phyloP scores from a whole-genome alignment of 2,797 vertebrate species.

The Bradypodion pumilum region DNA sequence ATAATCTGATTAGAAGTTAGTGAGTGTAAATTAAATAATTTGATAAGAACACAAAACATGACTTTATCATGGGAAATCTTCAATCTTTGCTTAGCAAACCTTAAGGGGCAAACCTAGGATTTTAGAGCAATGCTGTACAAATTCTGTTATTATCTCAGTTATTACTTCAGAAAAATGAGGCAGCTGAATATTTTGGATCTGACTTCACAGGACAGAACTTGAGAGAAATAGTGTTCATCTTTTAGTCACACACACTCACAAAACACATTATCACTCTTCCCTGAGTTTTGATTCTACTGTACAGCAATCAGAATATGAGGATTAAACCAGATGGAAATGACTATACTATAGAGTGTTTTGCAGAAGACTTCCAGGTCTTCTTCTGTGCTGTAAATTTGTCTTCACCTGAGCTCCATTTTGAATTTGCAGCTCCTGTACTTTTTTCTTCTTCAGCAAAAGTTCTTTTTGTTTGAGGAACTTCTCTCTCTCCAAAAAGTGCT shows the following conservation, averaged over 20 bases:
- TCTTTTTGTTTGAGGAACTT: background rate
- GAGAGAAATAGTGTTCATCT: background rate
- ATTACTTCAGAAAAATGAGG: background rate
- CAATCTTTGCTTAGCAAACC: background rate
- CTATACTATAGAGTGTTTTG: background rate
- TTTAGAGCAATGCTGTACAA: background rate
- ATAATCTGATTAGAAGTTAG: background rate
- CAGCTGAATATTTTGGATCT: background rate
- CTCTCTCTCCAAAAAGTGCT: slow-evolving; percentile 1
- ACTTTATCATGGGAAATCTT: background rate
- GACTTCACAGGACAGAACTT: background rate
- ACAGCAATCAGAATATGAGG: background rate
- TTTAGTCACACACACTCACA: background rate
- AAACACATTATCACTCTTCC: fast-evolving
- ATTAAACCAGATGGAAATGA: background rate
- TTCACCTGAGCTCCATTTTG: slow-evolving; percentile 15
- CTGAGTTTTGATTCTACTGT: background rate
- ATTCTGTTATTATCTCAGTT: background rate
- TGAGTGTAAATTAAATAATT: background rate
- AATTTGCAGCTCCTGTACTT: too few species aligned
- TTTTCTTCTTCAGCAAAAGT: slow-evolving; percentile 15
- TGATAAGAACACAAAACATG: background rate
- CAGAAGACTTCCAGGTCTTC: background rate
- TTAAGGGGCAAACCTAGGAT: background rate
- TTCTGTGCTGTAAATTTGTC: background rate